These are phyloP conservation scores for Trinectes maculatus DNA, from an alignment of 2,113 vertebrate genomes.

Conservation along the genomic window DNA sequence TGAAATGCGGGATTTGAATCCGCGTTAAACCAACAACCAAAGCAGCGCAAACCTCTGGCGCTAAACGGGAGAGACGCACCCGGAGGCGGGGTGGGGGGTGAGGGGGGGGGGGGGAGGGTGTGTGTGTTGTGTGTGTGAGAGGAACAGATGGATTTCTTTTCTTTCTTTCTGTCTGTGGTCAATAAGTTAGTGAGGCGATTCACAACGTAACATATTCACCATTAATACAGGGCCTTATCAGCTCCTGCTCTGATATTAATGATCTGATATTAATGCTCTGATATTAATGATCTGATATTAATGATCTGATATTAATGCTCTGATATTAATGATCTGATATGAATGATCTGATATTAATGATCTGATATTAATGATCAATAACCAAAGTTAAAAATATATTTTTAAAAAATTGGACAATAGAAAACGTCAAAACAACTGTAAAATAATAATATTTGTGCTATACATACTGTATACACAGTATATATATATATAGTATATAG, in stretches of 20 bases:
- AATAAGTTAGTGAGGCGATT: conserved; percentile 45
- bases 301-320: background rate
- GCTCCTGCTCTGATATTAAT: background rate
- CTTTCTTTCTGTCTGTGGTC: conserved; percentile 8
- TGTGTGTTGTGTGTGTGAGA: no score
- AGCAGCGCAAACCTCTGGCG: no score
- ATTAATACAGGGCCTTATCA: conserved; percentile 7
- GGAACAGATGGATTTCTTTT: conserved; percentile 6
- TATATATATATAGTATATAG: no score
- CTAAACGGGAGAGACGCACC: no score
- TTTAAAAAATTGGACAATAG: no score
- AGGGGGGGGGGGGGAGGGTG: no score
- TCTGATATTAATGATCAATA: background rate
- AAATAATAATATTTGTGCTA: no score
- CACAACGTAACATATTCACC: conserved; percentile 44
- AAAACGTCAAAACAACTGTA: no score
- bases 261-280: no score
- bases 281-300: background rate
- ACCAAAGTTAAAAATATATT: background rate
- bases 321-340: background rate
- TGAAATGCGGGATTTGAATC: conserved; percentile 42
- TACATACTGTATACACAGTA: no score
- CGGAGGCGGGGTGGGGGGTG: background rate
- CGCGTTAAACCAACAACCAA: conserved; percentile 7
- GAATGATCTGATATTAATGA: background rate